A percentile compares a stretch with the other conserved stretches of the same genome.
Conservation (phyloP, 2,888 invertebrate genomes). For the Drosophila nr. medialis region DNA sequence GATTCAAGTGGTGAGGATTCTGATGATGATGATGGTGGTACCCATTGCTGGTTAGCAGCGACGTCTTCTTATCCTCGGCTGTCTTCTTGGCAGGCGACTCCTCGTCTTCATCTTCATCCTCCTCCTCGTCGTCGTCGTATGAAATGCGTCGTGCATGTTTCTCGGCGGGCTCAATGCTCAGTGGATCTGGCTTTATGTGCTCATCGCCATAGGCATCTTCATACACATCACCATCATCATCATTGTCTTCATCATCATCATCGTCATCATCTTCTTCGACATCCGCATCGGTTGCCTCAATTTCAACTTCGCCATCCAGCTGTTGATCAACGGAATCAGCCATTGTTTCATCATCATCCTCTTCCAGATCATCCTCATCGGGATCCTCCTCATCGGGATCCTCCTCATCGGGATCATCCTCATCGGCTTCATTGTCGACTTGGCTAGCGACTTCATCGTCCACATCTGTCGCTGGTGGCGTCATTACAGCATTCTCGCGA, state of each 20-base stretch:
- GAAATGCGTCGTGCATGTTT: conserved; percentile 45
- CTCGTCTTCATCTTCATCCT: too few species aligned
- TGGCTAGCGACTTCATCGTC: conserved; percentile 51
- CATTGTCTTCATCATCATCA: conserved; percentile 50
- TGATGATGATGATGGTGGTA: conserved; percentile 13
- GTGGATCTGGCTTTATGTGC: conserved; percentile 11
- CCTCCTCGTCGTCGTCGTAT: conserved; percentile 7
- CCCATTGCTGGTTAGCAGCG: conserved; percentile 50
- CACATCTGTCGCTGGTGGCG: conserved; percentile 69
- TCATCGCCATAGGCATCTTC: conserved; percentile 73
- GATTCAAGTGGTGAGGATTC: neutral
- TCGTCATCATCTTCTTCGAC: conserved; percentile 60
- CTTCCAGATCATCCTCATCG: conserved; percentile 50
- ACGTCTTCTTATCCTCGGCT: conserved; percentile 50
- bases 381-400: neutral
- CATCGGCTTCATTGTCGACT: conserved; percentile 54
- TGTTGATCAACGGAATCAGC: conserved; percentile 72
- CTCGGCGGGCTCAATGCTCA: conserved; percentile 19
- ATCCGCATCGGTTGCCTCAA: conserved; percentile 71
- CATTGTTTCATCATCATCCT: conserved; percentile 73
- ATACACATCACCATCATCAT: conserved; percentile 59
- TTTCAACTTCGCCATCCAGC: conserved; percentile 65
- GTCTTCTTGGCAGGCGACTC: conserved; percentile 2
- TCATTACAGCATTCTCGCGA: conserved; percentile 59
- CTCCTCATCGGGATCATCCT: conserved; percentile 11